Evolutionary conservation across 2,797 vertebrate species (phyloP).

Genomic region (Eulemur mongoz): DNA sequence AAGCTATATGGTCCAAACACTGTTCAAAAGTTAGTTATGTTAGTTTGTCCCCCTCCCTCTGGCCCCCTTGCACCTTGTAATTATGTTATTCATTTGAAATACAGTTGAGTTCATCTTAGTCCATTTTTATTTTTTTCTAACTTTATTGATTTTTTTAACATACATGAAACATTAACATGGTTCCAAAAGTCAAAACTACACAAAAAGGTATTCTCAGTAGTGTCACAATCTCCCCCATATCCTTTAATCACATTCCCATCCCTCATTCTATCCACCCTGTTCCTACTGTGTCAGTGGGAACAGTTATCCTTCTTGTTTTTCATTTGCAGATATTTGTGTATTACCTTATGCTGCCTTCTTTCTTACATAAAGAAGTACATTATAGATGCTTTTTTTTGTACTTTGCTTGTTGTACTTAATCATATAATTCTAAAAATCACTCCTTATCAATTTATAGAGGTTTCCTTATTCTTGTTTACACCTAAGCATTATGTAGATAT

Average conservation of each 20-base stretch:
- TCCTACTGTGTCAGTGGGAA: neutral
- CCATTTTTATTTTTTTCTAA: neutral
- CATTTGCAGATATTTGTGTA: neutral
- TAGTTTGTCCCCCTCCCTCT: neutral
- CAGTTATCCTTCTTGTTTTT: neutral
- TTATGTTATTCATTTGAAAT: conserved; percentile 14
- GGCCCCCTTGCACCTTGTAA: neutral
- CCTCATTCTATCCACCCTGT: neutral
- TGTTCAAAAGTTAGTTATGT: neutral
- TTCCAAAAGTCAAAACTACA: conserved; percentile 26
- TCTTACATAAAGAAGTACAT: neutral
- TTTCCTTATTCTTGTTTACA: neutral
- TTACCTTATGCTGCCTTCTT: neutral
- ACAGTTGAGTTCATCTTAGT: neutral
- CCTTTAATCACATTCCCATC: neutral
- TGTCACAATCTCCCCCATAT: neutral
- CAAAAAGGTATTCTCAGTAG: neutral
- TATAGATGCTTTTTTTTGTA: neutral
- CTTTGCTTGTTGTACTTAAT: neutral
- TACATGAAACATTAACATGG: neutral
- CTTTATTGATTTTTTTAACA: neutral
- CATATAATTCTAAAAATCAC: conserved; percentile 10
- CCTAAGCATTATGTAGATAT: neutral
- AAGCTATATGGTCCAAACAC: neutral
- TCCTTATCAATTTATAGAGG: neutral